Evolutionary conservation across 2,797 vertebrate genomes (phyloP).

Genomic region (Lerista edwardsae): DNA sequence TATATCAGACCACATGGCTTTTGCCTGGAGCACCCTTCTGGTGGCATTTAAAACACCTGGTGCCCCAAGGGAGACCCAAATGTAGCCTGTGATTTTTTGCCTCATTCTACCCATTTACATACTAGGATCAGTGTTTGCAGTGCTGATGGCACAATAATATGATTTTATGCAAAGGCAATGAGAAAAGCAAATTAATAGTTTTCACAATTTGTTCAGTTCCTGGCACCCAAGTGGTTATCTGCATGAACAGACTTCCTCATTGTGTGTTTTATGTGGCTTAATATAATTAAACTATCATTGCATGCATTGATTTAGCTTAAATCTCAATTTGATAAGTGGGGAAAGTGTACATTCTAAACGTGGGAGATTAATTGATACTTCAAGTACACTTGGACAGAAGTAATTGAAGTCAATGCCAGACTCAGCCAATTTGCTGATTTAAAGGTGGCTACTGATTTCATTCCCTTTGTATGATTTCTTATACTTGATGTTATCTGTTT

Average conservation of each 20-base stretch:
- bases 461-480: conserved; percentile 64
- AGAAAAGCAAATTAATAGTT: conserved; percentile 18
- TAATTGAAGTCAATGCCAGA: conserved; percentile 40
- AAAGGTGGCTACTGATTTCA: conserved; percentile 39
- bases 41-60: conserved; percentile 81
- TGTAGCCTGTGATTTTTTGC: conserved; percentile 59
- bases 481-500: conserved; percentile 47
- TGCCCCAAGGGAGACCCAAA: conserved; percentile 70
- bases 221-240: conserved; percentile 55
- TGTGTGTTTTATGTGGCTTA: conserved; percentile 65
- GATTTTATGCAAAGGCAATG: conserved; percentile 49
- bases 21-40: conserved; percentile 80
- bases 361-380: conserved; percentile 68
- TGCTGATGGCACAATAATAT: conserved; percentile 53
- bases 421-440: conserved; percentile 37
- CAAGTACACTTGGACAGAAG: conserved; percentile 64
- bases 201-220: conserved; percentile 55
- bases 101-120: conserved; percentile 53
- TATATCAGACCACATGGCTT: conserved; percentile 73
- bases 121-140: conserved; percentile 42
- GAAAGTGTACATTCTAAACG: conserved; percentile 63
- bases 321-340: conserved; percentile 70
- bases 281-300: conserved; percentile 66
- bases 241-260: conserved; percentile 44
- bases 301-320: conserved; percentile 57